A percentile compares a stretch with the other conserved stretches of the same genome.
These are phyloP conservation scores for Pao palembangensis DNA, from an alignment of 2,113 vertebrate species.

Conservation along the genomic window DNA sequence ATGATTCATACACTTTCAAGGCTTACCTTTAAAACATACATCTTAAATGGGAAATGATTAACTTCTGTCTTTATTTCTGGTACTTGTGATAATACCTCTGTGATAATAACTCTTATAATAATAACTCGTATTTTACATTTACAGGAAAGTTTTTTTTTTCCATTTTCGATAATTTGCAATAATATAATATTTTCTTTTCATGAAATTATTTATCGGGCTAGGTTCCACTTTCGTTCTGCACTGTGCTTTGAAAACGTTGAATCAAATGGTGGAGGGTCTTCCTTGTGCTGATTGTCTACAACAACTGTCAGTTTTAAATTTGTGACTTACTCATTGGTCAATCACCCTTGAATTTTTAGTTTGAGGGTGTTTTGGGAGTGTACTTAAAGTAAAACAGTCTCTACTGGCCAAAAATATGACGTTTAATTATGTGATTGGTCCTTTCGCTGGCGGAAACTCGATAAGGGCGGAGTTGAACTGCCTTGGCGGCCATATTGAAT, in stretches of 20 bases:
- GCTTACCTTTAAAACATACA: too few species aligned
- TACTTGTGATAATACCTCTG: too few species aligned
- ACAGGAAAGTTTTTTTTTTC: too few species aligned
- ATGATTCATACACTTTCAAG: too few species aligned
- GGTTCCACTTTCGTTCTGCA: not conserved
- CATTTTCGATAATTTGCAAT: too few species aligned
- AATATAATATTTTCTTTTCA: too few species aligned
- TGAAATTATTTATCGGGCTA: too few species aligned
- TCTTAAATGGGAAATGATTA: too few species aligned
- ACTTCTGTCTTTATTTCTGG: too few species aligned
- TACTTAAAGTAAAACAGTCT: not conserved
- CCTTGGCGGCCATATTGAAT: slow-evolving; percentile 81
- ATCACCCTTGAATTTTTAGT: not conserved
- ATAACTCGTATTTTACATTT: too few species aligned
- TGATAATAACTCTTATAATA: too few species aligned
- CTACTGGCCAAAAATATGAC: slow-evolving; percentile 47
- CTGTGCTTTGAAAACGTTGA: slow-evolving; percentile 25
- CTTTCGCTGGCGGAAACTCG: slow-evolving; percentile 11
- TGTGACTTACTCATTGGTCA: slow-evolving; percentile 41
- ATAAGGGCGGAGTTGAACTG: slow-evolving; percentile 70
- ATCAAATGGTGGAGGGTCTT: not conserved
- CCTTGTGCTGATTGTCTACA: slow-evolving; percentile 41
- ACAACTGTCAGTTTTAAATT: slow-evolving; percentile 20
- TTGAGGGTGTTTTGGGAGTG: not conserved
- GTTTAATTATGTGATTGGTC: slow-evolving; percentile 55